Evolutionary conservation across 2,113 vertebrate genomes (phyloP).

Genomic region (Malurus alboscapulatus): DNA sequence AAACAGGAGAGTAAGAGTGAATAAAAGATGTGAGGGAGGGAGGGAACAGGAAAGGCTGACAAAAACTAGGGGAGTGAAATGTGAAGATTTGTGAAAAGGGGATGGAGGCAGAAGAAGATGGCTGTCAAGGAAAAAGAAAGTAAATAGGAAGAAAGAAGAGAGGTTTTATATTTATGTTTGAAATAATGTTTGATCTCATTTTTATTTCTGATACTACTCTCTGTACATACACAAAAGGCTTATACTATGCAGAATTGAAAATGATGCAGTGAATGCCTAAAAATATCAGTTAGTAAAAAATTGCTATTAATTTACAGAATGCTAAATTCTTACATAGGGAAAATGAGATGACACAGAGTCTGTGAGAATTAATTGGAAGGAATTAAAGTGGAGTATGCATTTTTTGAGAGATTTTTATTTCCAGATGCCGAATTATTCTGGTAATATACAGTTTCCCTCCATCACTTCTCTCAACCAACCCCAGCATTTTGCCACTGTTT

Average conservation of each 20-base stretch:
- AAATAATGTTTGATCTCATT: not conserved
- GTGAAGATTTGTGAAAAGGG: not conserved
- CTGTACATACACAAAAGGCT: not conserved
- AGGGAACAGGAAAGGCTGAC: not conserved
- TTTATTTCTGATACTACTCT: not conserved
- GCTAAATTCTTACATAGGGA: not conserved
- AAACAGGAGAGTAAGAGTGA: not conserved
- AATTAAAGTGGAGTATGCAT: not conserved
- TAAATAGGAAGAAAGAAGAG: not conserved
- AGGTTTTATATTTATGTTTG: not conserved
- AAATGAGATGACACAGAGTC: not conserved
- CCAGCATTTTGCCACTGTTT: not conserved
- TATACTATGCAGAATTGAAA: not conserved
- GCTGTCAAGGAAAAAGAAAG: not conserved
- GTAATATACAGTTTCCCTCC: not conserved
- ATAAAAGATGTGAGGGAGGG: not conserved
- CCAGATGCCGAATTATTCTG: not conserved
- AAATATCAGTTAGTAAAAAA: not conserved
- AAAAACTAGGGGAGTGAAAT: not conserved
- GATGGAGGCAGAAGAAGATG: not conserved
- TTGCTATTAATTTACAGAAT: not conserved
- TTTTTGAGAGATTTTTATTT: not conserved
- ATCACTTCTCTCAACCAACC: not conserved
- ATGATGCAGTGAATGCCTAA: not conserved
- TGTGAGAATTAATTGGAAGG: not conserved